Percentiles rank a stretch among this genome's conserved stretches.
These are phyloP conservation scores for Grammatotria lemairii DNA, from an alignment of 2,113 vertebrate genomes.

Conservation along the genomic window DNA sequence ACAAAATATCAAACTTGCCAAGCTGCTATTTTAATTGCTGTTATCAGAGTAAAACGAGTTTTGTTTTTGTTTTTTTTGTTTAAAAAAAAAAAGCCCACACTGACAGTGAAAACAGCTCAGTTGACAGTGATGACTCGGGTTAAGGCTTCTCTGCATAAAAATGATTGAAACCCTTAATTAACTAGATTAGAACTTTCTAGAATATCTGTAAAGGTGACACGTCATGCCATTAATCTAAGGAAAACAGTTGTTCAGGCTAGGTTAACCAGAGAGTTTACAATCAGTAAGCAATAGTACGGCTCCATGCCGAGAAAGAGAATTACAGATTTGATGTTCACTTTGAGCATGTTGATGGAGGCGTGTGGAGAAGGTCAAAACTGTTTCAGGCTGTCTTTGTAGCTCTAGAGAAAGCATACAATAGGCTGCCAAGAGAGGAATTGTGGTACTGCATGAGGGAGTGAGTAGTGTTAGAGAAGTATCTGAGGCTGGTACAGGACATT, in stretches of 20 bases:
- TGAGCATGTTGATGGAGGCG: background rate
- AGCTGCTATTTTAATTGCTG: background rate
- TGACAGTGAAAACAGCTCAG: background rate
- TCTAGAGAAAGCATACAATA: background rate
- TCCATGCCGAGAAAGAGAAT: background rate
- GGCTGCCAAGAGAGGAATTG: background rate
- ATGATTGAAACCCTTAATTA: background rate
- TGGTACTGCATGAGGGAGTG: background rate
- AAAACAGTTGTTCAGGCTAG: background rate
- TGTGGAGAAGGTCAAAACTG: background rate
- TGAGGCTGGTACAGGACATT: background rate
- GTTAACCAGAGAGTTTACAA: background rate
- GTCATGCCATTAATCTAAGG: background rate
- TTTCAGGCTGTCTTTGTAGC: background rate
- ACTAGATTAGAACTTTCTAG: background rate
- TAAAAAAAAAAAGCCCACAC: background rate
- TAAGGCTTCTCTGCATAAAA: rapidly evolving
- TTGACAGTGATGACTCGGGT: background rate
- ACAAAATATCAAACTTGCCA: background rate
- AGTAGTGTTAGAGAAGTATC: background rate
- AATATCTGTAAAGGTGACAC: rapidly evolving
- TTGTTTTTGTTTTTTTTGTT: background rate
- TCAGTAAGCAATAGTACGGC: background rate
- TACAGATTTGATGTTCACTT: background rate
- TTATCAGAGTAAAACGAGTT: background rate